Conservation (phyloP, 1,140 invertebrate genomes). For the Arion vulgaris region DNA sequence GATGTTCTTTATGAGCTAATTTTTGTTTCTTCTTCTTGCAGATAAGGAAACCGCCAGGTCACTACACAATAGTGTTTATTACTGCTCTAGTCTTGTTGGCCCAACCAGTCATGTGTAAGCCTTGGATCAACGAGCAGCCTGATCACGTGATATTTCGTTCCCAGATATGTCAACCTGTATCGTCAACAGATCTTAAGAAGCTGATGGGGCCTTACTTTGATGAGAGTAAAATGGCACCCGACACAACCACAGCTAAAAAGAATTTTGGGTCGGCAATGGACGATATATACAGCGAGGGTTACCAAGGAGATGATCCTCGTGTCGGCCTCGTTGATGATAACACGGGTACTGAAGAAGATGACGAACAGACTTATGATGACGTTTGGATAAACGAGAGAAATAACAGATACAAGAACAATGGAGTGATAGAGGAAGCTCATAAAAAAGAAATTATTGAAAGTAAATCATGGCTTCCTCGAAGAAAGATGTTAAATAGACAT, state of each 20-base stretch:
- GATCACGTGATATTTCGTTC: conserved; percentile 47
- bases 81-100: conserved; percentile 41
- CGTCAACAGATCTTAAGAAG: conserved; percentile 42
- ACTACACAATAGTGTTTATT: conserved; percentile 18
- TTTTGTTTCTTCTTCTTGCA: background rate
- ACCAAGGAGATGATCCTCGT: conserved; percentile 29
- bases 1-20: background rate
- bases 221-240: conserved; percentile 47
- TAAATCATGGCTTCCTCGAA: conserved; percentile 31
- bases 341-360: conserved; percentile 31
- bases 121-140: conserved; percentile 42
- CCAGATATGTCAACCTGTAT: conserved; percentile 48
- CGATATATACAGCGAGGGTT: conserved; percentile 13
- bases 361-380: background rate
- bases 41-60: background rate
- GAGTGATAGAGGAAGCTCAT: conserved; percentile 31
- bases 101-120: conserved; percentile 36
- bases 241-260: conserved; percentile 44
- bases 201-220: conserved; percentile 51
- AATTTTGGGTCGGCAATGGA: conserved; percentile 12
- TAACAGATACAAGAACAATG: conserved; percentile 7
- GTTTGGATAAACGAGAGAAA: conserved; percentile 14
- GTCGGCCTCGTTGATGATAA: conserved; percentile 36
- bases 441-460: conserved; percentile 37
- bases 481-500: conserved; percentile 5